Percentiles rank a stretch among this genome's conserved stretches.
phyloP scores from a whole-genome alignment of 2,797 vertebrate species.

The Acipenser transmontanus region DNA sequence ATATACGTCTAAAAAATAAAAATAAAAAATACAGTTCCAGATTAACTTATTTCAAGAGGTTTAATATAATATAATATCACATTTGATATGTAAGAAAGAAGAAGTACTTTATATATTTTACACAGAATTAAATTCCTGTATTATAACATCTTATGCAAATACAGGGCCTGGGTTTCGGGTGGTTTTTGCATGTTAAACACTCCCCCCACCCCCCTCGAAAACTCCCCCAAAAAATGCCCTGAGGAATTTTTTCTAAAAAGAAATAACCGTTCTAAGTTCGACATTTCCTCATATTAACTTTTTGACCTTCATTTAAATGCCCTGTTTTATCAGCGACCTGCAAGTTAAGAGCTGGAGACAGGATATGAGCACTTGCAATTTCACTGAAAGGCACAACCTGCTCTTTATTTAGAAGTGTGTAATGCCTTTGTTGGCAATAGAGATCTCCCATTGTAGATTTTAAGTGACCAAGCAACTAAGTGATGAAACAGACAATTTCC shows the following conservation, averaged over 20 bases:
- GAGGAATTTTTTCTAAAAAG: neutral
- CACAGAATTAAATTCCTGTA: slow-evolving; percentile 43
- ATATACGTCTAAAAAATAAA: neutral
- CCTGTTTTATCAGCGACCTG: too few relatives aligned
- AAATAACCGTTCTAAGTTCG: slow-evolving; percentile 5
- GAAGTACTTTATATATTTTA: slow-evolving; percentile 66
- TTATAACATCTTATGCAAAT: slow-evolving; percentile 46
- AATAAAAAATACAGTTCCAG: slow-evolving; percentile 40
- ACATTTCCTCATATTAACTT: too few relatives aligned
- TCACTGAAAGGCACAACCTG: too few relatives aligned
- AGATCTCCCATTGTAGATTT: too few relatives aligned
- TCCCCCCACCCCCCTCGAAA: neutral
- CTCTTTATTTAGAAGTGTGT: too few relatives aligned
- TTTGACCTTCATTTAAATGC: too few relatives aligned
- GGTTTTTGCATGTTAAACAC: slow-evolving; percentile 43
- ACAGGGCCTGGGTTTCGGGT: slow-evolving; percentile 32
- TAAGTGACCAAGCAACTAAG: too few relatives aligned
- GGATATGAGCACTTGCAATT: too few relatives aligned
- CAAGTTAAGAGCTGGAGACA: too few relatives aligned
- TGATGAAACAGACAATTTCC: too few relatives aligned
- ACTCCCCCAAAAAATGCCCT: too few relatives aligned
- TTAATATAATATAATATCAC: slow-evolving; percentile 16
- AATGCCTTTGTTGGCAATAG: too few relatives aligned
- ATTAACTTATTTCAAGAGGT: slow-evolving; percentile 19
- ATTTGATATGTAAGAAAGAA: slow-evolving; percentile 50